A percentile compares a stretch with the other conserved stretches of the same genome.
These are phyloP conservation scores for Syngnathus typhle DNA, from an alignment of 2,113 vertebrate genomes.

Conservation along the genomic window DNA sequence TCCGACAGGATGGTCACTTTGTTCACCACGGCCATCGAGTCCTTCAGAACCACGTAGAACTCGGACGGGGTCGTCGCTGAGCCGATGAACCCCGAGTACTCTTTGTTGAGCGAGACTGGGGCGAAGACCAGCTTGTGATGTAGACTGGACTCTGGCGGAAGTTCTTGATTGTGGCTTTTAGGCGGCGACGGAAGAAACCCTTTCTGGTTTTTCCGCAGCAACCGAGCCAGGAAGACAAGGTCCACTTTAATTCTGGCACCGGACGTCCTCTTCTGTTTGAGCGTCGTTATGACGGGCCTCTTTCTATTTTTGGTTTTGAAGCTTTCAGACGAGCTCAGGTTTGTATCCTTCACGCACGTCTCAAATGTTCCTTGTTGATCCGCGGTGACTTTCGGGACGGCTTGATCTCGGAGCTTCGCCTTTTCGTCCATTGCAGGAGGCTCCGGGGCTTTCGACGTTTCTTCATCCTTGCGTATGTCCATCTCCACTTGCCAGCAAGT, in stretches of 20 bases:
- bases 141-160: neutral
- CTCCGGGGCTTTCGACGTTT: neutral
- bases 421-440: neutral
- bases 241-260: no score
- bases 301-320: neutral
- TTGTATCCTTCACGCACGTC: conserved; percentile 3
- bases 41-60: conserved; percentile 76
- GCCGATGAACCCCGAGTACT: conserved; percentile 66
- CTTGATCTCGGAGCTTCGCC: neutral
- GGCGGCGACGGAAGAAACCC: neutral
- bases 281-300: neutral
- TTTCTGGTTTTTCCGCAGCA: conserved; percentile 60
- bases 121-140: conserved; percentile 45
- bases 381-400: neutral
- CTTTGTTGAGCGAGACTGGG: conserved; percentile 51
- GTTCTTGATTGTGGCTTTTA: neutral
- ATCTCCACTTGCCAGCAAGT: conserved; percentile 74
- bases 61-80: conserved; percentile 71
- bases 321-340: neutral
- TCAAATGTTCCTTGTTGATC: neutral
- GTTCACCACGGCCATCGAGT: conserved; percentile 64
- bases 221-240: conserved; percentile 5
- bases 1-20: conserved; percentile 67
- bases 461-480: conserved; percentile 46
- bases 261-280: neutral